Base-by-base conservation (phyloP, 2,113 vertebrate species). In the Brachyhypopomus occidentalis region DNA sequence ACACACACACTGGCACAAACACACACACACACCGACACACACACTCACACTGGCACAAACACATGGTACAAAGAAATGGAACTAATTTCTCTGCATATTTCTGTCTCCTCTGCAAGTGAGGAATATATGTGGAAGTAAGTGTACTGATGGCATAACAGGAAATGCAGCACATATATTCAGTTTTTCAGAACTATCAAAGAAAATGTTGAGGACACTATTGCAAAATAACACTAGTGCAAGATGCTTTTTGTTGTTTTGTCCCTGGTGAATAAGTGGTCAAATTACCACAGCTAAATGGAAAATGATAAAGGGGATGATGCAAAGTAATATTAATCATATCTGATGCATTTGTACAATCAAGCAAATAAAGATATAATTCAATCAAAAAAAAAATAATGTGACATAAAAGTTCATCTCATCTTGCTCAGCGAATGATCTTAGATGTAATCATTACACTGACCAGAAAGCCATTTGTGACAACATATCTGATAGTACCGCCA, bases 401-500 rank as follows among this genome's bases (percentile, higher is more conserved):
- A 22, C 14, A 69, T 12, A 11, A 38, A 22, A 8, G n/a, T 69
- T 20, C 41, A 45, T 45, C 41, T 8, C 6, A 45, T 45, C 41
- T 41, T 8, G 9, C 9, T 6, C 5, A 41, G 5, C 5, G 23
- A 72, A 55, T 52, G 6, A 64, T 16, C 5, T 55, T 48, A 30
- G 12, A 36, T 52, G 48, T 72, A 4, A 58, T 41, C 4, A 25
- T 79, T 55, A 52, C 52, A 60, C 16, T 48, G 83, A 81, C 55
- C 80, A 56, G 69, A 78, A 80, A 2, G 9, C 45, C 9, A 52
- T 52, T 14, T 14, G 45, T 52, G 45, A 14, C 9, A 1, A 52
- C 8, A 14, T 14, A 2, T 52, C 45, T 52, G 12, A 14, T 14
- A 11, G 45, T 45, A 11, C 9, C 34, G 2, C 88, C 90, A 89